Base-by-base conservation (phyloP, 2,888 invertebrate species). In the Calameuta idolon region DNA sequence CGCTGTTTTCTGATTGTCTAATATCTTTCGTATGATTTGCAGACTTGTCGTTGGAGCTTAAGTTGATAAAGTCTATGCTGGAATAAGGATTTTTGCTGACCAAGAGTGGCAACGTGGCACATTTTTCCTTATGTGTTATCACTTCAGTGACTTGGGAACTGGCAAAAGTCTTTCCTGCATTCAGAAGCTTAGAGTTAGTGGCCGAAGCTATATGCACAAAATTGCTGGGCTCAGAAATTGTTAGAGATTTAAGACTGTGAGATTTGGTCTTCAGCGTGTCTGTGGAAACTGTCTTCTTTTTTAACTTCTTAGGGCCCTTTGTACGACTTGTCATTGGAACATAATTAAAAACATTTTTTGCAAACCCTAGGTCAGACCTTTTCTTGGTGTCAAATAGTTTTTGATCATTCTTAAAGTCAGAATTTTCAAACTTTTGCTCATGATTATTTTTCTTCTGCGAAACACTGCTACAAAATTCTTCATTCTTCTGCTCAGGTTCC, bases 121-220 rank as follows among this genome's bases (percentile, higher is more conserved):
- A 88, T 81, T 87, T 90, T 76, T 86, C 84, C 73, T 87, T 82
- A 80, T 89, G 89, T 37, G 82, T 86, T 40, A 90, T 89, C 31
- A 89, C 81, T 4, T 79, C 77, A 73, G 34, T 81, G 15, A 37
- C 74, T 4, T 79, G 75, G 11, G 74, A 71, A 73, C 34, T 68
- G 3, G 69, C 73, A 11, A 75, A 69, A 15, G 15, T 77, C 34
- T 77, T 76, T 34, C 81, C 75, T 34, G 77, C 75, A 30, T 74
- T 75, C 9, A 82, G 77, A 35, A 88, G 79, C 12, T 79, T 84
- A 69, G 85, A 83, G 74, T 84, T 86, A 11, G 89, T 90, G 5
- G 88, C 89, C 2, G 91, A 91, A 0, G 90, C 90, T 0, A 91
- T 83, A 79, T 91, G 90, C 4, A 90, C 89, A 73, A 91, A 91